Evolutionary conservation across 2,888 invertebrate species (phyloP), one percentile per base, ranked within the genome.

Genomic region (Conchocele bisecta): DNA sequence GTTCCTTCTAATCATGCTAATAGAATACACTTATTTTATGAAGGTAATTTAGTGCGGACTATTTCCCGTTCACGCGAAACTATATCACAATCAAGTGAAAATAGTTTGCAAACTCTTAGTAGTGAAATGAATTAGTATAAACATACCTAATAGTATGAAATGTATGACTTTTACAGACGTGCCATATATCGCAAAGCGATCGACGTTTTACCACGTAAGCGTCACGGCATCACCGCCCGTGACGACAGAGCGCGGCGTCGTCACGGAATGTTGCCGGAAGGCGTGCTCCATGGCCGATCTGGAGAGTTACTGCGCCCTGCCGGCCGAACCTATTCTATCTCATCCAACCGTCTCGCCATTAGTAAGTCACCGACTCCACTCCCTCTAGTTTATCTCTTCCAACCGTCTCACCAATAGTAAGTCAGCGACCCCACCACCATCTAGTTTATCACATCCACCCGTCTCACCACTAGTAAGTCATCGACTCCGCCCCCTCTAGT

Each of bases 261-360:
- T 78, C 4, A 67, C 69, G 29, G 81, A 81, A 65, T 81, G 81
- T 46, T 81, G 81, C 35, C 56, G 59, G 24, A 68, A 73, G 13
- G 57, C 68, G 1, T 81, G 81, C 35, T 53, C 65, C 5, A 41
- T 74, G n/a, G 37, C 44, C n/a, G 67, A 68, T 26, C 53, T 81
- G 46, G 78, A 81, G 60, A 75, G 69, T 35, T 81, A 81, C 33
- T 73, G 72, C 26, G 72, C 79, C 3, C 57, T 53, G 5, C 46
- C 61, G 3, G 20, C 63, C 3, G 74, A 59, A 6, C 35, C 33
- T 3, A 50, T 64, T 39, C 22, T 58, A 7, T n/a, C 31, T n/a
- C 56, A 54, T 15, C 70, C 71, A n/a, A 70, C 63, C 17, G 24
- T 48, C 20, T 51, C 44, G 22, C 67, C 59, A 33, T 29, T 73